phyloP scores from a whole-genome alignment of 2,888 invertebrate genomes.

The Agrochola circellaris region DNA sequence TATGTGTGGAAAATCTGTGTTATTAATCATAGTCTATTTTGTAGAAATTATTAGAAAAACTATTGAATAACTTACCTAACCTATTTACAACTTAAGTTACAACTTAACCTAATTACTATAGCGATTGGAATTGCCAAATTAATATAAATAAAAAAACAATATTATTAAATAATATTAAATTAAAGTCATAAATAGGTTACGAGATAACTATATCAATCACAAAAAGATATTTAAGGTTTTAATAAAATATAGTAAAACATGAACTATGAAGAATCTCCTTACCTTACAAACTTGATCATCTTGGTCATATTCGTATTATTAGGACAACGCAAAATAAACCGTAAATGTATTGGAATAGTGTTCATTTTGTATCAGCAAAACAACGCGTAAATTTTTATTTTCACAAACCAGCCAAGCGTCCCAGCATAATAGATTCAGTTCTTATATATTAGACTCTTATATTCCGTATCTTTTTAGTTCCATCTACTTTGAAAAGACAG shows the following conservation, averaged over 20 bases:
- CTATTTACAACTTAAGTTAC: too few species aligned
- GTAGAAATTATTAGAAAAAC: constrained; percentile 46
- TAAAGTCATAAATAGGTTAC: background rate
- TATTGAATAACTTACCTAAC: constrained; percentile 18
- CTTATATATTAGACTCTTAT: background rate
- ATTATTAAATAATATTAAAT: constrained; percentile 25
- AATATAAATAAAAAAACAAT: constrained; percentile 13
- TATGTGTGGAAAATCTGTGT: constrained; percentile 68
- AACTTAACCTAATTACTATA: constrained; percentile 16
- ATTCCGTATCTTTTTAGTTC: background rate
- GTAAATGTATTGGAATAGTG: fast-evolving
- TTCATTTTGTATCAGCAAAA: background rate
- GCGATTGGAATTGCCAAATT: constrained; percentile 26
- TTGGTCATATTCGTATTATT: background rate
- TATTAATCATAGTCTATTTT: constrained; percentile 62
- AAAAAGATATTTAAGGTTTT: background rate
- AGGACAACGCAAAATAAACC: background rate
- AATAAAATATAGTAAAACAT: background rate
- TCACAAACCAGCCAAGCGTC: background rate
- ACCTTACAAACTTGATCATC: background rate
- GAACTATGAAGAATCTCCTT: background rate
- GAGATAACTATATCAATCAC: constrained; percentile 3
- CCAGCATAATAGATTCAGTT: background rate
- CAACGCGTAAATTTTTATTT: background rate
- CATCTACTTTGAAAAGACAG: background rate